A percentile compares a stretch with the other conserved stretches of the same genome.
Conservation (phyloP, 2,797 vertebrate species). For the Amniataba percoides region DNA sequence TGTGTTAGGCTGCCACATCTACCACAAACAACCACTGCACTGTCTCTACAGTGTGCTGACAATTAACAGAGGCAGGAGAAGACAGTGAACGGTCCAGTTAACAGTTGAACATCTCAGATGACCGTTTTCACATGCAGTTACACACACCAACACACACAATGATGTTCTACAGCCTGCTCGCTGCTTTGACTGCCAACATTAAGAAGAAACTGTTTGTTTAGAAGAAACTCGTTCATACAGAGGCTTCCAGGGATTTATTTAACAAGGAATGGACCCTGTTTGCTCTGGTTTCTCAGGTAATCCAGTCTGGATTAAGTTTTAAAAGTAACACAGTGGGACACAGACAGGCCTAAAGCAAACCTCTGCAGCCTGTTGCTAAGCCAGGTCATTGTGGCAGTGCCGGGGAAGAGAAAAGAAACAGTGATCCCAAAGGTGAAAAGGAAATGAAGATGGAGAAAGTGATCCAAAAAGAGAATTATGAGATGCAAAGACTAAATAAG, state of each 20-base stretch:
- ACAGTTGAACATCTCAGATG: slow-evolving; percentile 13
- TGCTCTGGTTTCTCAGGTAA: slow-evolving; percentile 49
- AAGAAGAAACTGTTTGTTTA: slow-evolving; percentile 47
- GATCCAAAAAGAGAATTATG: background rate
- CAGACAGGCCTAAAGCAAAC: slow-evolving; percentile 18
- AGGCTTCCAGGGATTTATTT: slow-evolving; percentile 39
- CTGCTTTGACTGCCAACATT: slow-evolving; percentile 41
- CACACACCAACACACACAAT: slow-evolving; percentile 30
- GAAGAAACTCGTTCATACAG: slow-evolving; percentile 36
- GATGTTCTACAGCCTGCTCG: slow-evolving; percentile 35
- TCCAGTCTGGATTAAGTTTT: slow-evolving; percentile 44
- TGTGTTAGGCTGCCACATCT: slow-evolving; percentile 44
- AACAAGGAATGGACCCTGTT: slow-evolving; percentile 33
- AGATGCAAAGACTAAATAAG: slow-evolving; percentile 63
- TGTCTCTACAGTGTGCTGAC: slow-evolving; percentile 36
- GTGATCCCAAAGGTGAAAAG: background rate
- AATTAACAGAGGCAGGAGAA: slow-evolving; percentile 34
- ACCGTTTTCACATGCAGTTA: slow-evolving; percentile 5
- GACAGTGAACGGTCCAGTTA: background rate
- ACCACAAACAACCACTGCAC: slow-evolving; percentile 39
- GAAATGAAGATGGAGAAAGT: background rate
- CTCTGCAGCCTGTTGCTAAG: slow-evolving; percentile 40
- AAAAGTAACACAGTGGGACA: slow-evolving; percentile 22
- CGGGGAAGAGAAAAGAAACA: slow-evolving; percentile 62
- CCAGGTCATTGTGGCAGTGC: slow-evolving; percentile 60